These are phyloP conservation scores for Cordilura impudica DNA, from an alignment of 2,888 invertebrate genomes.

Conservation along the genomic window DNA sequence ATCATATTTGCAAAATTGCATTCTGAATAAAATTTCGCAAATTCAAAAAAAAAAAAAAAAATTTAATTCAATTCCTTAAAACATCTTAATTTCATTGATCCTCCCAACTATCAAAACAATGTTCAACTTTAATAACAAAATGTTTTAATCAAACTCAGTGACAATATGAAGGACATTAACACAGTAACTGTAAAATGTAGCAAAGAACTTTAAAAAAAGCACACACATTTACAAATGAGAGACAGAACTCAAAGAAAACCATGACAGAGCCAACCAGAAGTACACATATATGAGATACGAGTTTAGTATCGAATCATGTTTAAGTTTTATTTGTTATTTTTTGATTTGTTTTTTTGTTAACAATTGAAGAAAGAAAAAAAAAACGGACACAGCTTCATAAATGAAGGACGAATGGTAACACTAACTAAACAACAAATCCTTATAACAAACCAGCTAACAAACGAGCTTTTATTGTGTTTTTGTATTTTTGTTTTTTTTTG, in stretches of 20 bases:
- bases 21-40: too few species aligned
- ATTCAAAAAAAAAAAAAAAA: too few species aligned
- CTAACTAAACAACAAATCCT: background rate
- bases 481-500: slow-evolving; percentile 9
- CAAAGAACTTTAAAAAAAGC: background rate
- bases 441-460: slow-evolving; percentile 14
- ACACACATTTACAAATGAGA: background rate
- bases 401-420: background rate
- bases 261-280: background rate
- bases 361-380: background rate
- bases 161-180: background rate
- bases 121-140: too few species aligned
- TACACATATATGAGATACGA: background rate
- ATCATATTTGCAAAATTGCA: too few species aligned
- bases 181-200: background rate
- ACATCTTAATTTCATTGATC: too few species aligned
- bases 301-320: too few species aligned
- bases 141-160: background rate
- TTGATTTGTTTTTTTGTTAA: background rate
- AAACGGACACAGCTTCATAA: background rate
- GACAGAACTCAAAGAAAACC: background rate
- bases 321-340: too few species aligned
- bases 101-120: too few species aligned
- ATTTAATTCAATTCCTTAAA: too few species aligned
- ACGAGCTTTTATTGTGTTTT: slow-evolving; percentile 17